Evolutionary conservation across 2,113 vertebrate genomes (phyloP), one percentile per base, ranked within the genome.

Genomic region (Callospermophilus lateralis): DNA sequence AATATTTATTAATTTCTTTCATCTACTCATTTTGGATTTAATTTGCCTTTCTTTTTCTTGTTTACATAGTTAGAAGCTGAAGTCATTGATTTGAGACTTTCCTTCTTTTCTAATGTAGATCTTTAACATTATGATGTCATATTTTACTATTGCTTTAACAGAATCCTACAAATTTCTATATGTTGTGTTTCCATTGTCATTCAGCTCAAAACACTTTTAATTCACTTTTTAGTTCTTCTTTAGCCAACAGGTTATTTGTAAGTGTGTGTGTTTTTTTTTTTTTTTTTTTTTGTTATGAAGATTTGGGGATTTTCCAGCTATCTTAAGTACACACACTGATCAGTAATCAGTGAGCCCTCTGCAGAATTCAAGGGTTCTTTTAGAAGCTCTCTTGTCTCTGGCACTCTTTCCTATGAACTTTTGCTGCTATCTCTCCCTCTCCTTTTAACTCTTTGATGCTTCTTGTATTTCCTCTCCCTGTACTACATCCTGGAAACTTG

Each of bases 191-290:
- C 55, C 26, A 51, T 48, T 76, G 72, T 94, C 28, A 79, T 65
- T 90, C 20, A 67, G 30, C 81, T 90, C 65, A 84, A 74, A 96
- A 68, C 65, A 89, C 34, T 48, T 94, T 63, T 68, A 73, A 28
- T 78, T 53, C 61, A 19, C 80, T 76, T 76, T 87, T 95, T 28
- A 84, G 39, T 84, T 89, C 15, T 74, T 81, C 32, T 93, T 51
- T 51, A 51, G 48, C 48, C 48, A 10, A 51, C 48, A 51, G 11
- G 48, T 51, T 51, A 51, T 51, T 51, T 51, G 85, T 79, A 17
- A 61, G 26, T 24, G 8, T 92, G 19, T 81, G 8, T 45, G n/a
- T n/a, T n/a, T n/a, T n/a, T n/a, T n/a, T n/a, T n/a, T n/a, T n/a
- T n/a, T n/a, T n/a, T n/a, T 45, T 72, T 80, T 90, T 95, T 19